phyloP scores from a whole-genome alignment of 2,888 invertebrate species.

The Ophion obscuratus region DNA sequence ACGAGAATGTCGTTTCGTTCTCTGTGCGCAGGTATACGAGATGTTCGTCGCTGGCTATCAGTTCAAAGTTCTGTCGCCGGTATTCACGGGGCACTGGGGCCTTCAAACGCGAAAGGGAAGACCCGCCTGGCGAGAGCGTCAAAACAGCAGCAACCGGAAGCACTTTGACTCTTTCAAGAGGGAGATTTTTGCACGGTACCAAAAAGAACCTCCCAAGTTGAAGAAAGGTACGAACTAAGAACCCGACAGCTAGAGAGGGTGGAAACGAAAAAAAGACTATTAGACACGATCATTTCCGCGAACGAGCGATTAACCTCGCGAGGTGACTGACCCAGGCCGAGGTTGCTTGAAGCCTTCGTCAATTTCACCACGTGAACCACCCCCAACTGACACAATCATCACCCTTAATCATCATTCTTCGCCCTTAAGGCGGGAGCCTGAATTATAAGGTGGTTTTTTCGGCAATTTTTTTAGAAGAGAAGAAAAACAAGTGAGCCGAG shows the following conservation, averaged over 20 bases:
- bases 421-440: conserved; percentile 26
- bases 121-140: conserved; percentile 94
- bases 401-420: conserved; percentile 62
- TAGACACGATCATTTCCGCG: not conserved
- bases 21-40: conserved; percentile 91
- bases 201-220: conserved; percentile 88
- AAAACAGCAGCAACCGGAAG: conserved; percentile 92
- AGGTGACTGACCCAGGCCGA: not conserved
- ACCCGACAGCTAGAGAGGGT: not conserved
- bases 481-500: too few species aligned
- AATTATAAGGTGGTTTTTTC: too few species aligned
- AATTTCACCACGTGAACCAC: conserved; percentile 13
- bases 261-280: conserved; percentile 7
- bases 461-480: too few species aligned
- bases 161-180: conserved; percentile 93
- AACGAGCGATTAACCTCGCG: not conserved
- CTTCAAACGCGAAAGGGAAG: conserved; percentile 91
- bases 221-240: conserved; percentile 71
- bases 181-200: conserved; percentile 92
- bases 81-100: conserved; percentile 96
- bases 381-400: conserved; percentile 15
- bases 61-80: conserved; percentile 94
- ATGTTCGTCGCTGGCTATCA: conserved; percentile 95
- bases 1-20: not conserved
- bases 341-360: not conserved